These are phyloP conservation scores for Andrena bicolor DNA, from an alignment of 2,888 invertebrate species.

Conservation along the genomic window DNA sequence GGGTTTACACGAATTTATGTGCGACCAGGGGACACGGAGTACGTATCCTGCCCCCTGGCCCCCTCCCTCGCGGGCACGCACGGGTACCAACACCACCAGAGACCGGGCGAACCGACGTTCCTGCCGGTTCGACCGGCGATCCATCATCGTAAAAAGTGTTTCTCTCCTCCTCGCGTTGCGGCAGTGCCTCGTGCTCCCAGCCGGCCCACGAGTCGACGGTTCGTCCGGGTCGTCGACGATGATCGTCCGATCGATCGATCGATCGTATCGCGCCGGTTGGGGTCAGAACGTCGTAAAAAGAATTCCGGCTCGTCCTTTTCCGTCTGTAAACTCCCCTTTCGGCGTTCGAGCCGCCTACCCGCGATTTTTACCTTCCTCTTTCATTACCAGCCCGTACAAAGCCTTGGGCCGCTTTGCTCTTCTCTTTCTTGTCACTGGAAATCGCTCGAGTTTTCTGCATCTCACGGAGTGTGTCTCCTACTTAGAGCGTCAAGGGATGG, in stretches of 20 bases:
- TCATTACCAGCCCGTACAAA: slow-evolving; percentile 3
- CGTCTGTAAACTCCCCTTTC: slow-evolving; percentile 35
- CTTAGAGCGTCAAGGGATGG: too few relatives aligned
- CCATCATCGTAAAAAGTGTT: slow-evolving; percentile 78
- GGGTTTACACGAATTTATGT: slow-evolving; percentile 79
- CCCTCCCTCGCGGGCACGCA: slow-evolving; percentile 32
- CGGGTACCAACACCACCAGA: slow-evolving; percentile 45
- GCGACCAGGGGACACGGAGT: slow-evolving; percentile 67
- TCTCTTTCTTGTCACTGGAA: too few relatives aligned
- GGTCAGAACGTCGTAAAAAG: slow-evolving; percentile 68
- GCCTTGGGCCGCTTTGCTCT: not conserved
- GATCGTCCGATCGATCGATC: slow-evolving; percentile 71
- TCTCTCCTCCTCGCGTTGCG: slow-evolving; percentile 58
- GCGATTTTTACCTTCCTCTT: slow-evolving; percentile 37
- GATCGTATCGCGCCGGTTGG: slow-evolving; percentile 71
- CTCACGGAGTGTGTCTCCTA: too few relatives aligned
- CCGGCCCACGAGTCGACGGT: slow-evolving; percentile 56
- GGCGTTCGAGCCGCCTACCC: slow-evolving; percentile 1
- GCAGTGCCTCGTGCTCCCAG: slow-evolving; percentile 52
- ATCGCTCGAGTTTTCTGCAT: too few relatives aligned
- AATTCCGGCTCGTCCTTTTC: slow-evolving; percentile 58
- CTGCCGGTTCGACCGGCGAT: slow-evolving; percentile 74
- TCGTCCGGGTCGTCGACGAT: slow-evolving; percentile 66
- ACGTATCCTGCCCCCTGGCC: slow-evolving; percentile 18
- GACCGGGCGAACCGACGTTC: slow-evolving; percentile 70